Evolutionary conservation across 2,113 vertebrate genomes (phyloP), one percentile per base, ranked within the genome.

Genomic region (Callopanchax toddi): DNA sequence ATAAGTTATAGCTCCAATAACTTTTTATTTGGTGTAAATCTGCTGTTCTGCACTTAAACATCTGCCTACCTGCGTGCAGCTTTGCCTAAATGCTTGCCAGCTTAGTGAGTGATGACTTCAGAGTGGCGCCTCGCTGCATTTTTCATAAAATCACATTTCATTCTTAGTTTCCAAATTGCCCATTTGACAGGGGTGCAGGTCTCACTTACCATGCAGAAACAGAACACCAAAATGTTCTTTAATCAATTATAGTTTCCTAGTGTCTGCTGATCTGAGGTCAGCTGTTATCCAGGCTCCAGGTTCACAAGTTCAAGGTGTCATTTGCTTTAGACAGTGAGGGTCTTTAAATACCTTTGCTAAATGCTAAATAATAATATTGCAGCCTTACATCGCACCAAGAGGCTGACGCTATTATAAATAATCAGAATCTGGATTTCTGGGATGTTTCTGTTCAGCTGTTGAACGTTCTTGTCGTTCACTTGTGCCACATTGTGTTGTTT

Each of bases 221-320:
- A 76, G 73, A 85, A 69, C 69, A 54, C 56, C 51, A 71, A 75
- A 87, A 85, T 87, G 79, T 83, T 83, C 79, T 80, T 84, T 83
- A 78, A 83, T 87, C 78, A 83, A 87, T 89, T 78, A 84, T 64
- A 78, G 80, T 76, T 82, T 82, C 69, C 65, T 59, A 69, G 65
- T 42, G 59, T 74, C 58, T 6, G 62, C 68, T 67, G 73, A 68
- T 86, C 81, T 42, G 63, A 81, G 81, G 86, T 88, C 83, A 87
- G 77, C 53, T 74, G 64, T 80, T 82, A 85, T 89, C 87, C 89
- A 64, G 49, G 70, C 40, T 43, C 60, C 42, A 60, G 82, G 84
- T 86, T 89, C 84, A 87, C 68, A 69, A 85, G 84, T 86, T 90
- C 87, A 80, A 54, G 29, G 69, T 53, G 76, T 50, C 55, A 29